phyloP scores from a whole-genome alignment of 2,888 invertebrate species.

The Pecten maximus region DNA sequence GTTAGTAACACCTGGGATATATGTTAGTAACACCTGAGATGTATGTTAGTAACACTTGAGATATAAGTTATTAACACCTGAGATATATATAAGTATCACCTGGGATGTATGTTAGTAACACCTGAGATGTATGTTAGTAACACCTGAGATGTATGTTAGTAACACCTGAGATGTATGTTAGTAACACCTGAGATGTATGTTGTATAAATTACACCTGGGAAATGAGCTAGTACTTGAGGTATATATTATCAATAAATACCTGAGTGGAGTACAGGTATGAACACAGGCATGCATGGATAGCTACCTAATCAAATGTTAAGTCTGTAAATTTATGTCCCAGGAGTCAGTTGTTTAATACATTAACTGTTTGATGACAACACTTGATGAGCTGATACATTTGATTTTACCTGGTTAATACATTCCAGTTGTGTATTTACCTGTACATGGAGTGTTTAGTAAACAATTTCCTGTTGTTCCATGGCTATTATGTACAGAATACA shows the following conservation, averaged over 20 bases:
- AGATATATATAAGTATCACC: too few species aligned
- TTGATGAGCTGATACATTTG: not conserved
- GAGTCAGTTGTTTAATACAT: not conserved
- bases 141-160: too few species aligned
- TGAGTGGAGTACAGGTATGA: slow-evolving; percentile 6
- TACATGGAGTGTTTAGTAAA: not conserved
- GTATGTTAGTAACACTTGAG: too few species aligned
- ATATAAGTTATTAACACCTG: too few species aligned
- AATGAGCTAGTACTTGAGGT: not conserved
- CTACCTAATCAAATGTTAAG: not conserved
- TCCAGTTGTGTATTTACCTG: not conserved
- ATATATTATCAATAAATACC: not conserved
- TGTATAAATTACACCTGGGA: too few species aligned
- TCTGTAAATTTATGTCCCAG: not conserved
- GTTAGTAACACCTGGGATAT: too few species aligned
- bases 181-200: not conserved
- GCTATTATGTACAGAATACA: not conserved
- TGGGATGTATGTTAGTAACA: too few species aligned
- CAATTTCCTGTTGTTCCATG: not conserved
- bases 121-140: too few species aligned
- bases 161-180: not conserved
- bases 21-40: too few species aligned
- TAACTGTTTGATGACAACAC: slow-evolving; percentile 5
- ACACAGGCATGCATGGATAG: not conserved
- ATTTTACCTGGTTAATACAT: not conserved